Conservation (phyloP, 2,888 invertebrate genomes). For the Sarcophaga carnaria region DNA sequence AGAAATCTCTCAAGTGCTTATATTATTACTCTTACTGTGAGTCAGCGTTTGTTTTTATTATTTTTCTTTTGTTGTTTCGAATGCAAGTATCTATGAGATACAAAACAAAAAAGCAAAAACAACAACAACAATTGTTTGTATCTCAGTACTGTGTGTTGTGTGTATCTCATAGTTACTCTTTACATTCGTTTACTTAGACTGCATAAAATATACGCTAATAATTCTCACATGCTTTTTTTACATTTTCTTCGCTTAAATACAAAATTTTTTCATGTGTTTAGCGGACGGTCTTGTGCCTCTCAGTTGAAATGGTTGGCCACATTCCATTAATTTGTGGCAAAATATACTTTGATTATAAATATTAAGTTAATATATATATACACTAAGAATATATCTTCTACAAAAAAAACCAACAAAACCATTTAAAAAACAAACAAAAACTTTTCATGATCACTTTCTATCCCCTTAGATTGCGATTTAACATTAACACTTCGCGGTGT, state of each 20-base stretch:
- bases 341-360: conserved; percentile 70
- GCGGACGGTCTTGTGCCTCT: conserved; percentile 71
- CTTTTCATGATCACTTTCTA: conserved; percentile 1
- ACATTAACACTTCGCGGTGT: conserved; percentile 58
- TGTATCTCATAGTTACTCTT: neutral
- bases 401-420: conserved; percentile 51
- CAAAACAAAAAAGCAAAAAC: too few relatives aligned
- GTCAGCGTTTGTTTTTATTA: conserved; percentile 2
- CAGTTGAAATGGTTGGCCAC: conserved; percentile 72
- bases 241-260: conserved; percentile 27
- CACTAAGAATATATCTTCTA: conserved; percentile 58
- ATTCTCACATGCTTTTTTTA: conserved; percentile 56
- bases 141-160: neutral
- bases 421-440: conserved; percentile 58
- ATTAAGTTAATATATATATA: conserved; percentile 57
- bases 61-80: conserved; percentile 4
- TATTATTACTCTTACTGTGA: neutral
- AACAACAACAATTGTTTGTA: neutral
- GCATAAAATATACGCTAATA: conserved; percentile 1
- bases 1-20: neutral
- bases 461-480: conserved; percentile 11
- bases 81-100: neutral
- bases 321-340: conserved; percentile 71
- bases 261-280: neutral
- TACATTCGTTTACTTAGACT: neutral